Percentiles rank a stretch among this genome's conserved stretches.
These are phyloP conservation scores for Hystrix brachyura DNA, from an alignment of 2,113 vertebrate species.

Conservation along the genomic window DNA sequence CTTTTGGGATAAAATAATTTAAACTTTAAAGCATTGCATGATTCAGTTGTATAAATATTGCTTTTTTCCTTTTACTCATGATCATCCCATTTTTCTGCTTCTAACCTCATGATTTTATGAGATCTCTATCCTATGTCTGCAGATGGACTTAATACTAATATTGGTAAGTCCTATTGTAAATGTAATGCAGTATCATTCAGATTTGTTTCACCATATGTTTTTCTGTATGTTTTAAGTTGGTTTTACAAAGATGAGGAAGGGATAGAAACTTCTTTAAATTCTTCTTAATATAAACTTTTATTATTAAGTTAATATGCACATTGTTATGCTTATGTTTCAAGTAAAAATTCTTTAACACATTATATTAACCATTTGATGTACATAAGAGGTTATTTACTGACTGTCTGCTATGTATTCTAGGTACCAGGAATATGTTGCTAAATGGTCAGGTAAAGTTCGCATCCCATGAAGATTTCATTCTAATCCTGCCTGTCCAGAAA, in stretches of 20 bases:
- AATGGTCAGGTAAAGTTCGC: neutral
- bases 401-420: neutral
- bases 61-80: neutral
- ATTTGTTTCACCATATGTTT: neutral
- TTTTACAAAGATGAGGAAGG: neutral
- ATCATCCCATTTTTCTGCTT: neutral
- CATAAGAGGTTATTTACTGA: neutral
- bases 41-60: neutral
- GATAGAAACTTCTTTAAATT: neutral
- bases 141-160: neutral
- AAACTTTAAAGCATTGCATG: neutral
- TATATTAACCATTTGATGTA: neutral
- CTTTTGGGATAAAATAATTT: neutral
- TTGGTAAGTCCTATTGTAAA: neutral
- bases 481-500: neutral
- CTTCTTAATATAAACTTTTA: neutral
- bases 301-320: neutral
- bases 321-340: neutral
- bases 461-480: neutral
- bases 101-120: neutral
- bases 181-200: neutral
- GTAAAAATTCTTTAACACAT: neutral
- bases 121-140: neutral
- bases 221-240: neutral
- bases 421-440: neutral